Base-by-base conservation (phyloP, 2,888 invertebrate species). In the Drepanosiphum platanoidis region DNA sequence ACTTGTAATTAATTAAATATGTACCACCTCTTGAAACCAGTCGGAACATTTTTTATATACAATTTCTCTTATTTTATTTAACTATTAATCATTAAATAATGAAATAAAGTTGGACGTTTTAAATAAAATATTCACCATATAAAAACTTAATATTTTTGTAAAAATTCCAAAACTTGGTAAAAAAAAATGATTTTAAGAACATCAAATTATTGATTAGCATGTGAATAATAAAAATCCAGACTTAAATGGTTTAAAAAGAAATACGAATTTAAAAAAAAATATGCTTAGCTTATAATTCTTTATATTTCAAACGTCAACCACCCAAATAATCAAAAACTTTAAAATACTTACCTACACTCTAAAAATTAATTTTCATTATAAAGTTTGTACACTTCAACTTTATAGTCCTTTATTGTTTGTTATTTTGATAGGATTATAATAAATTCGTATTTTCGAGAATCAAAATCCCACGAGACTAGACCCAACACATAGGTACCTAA, bases 281-380 rank as follows among this genome's bases (percentile, higher is more conserved):
- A n/a, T 11, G 15, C 27, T 61, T 9, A n/a, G 8, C 13, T 32
- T 66, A 13, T 42, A 52, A 13, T 30, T 66, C n/a, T 32, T n/a
- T 42, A 46, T 79, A 79, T 79, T 79, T 66, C n/a, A 46, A 42
- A 15, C 15, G 7, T 32, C 22, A 46, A 68, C 13, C 15, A n/a
- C 8, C n/a, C 27, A 18, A 9, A 79, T 46, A 79, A 46, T 32
- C 22, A 64, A 66, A 66, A 78, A 64, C n/a, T 79, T 46, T 36
- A 27, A 70, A 70, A 42, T 70, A 52, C 36, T 52, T 70, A 80
- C 32, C 46, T 27, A 46, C 27, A 34, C 34, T n/a, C 11, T 32
- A 70, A 70, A 70, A 52, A 70, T 80, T 80, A 70, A 70, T 80
- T 52, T 80, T 52, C 34, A 70, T 70, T 52, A 52, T 36, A 27